Evolutionary conservation across 2,888 invertebrate genomes (phyloP).

Genomic region (Chymomyza caudatula): DNA sequence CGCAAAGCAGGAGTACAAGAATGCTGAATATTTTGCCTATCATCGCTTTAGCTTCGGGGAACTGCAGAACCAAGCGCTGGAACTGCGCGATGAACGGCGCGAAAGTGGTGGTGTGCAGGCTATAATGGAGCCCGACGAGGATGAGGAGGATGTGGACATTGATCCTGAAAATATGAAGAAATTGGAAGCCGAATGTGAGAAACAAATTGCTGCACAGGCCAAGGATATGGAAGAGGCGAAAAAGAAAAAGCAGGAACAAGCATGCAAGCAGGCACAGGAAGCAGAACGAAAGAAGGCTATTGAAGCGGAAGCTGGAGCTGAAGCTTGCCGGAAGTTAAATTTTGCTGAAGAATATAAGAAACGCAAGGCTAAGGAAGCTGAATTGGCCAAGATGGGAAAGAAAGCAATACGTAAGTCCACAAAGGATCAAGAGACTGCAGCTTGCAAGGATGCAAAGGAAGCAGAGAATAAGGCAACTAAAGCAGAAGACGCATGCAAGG

Average conservation of each 20-base stretch:
- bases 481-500: neutral
- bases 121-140: constrained; percentile 20
- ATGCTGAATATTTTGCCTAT: constrained; percentile 69
- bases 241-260: too few relatives aligned
- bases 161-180: constrained; percentile 24
- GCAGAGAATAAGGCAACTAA: neutral
- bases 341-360: neutral
- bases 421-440: neutral
- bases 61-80: constrained; percentile 47
- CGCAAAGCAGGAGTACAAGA: constrained; percentile 61
- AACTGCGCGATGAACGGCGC: constrained; percentile 47
- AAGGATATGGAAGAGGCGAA: constrained; percentile 21
- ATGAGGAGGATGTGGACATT: constrained; percentile 16
- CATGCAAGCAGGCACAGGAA: constrained; percentile 13
- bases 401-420: neutral
- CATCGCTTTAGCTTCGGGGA: constrained; percentile 71
- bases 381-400: neutral
- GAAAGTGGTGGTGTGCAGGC: constrained; percentile 24
- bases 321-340: neutral
- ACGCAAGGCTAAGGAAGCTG: neutral
- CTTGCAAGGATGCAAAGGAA: neutral
- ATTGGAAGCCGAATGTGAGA: constrained; percentile 37
- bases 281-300: constrained; percentile 12
- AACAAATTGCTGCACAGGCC: constrained; percentile 26
- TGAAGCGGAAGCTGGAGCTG: neutral